Base-by-base conservation (phyloP, 92 coral and sea anemone species). In the Diadumene lineata region DNA sequence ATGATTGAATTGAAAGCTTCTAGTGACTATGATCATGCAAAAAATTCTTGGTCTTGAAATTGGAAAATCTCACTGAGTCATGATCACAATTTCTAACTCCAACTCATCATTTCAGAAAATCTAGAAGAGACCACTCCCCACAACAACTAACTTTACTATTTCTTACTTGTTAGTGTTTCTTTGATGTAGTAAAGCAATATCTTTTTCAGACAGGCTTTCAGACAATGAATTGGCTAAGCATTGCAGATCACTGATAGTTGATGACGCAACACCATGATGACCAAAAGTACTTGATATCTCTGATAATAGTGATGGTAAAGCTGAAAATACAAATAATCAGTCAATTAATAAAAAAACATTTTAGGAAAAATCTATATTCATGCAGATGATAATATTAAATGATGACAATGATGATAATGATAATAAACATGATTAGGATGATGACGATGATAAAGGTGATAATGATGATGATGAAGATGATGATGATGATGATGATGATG, bases 81-180 rank as follows among this genome's bases (percentile, higher is more conserved):
- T n/a, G n/a, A n/a, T n/a, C n/a, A n/a, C n/a, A n/a, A n/a, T n/a
- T n/a, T n/a, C n/a, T n/a, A n/a, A n/a, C n/a, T n/a, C n/a, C n/a
- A n/a, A n/a, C n/a, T n/a, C n/a, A n/a, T n/a, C n/a, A n/a, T n/a
- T n/a, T n/a, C n/a, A n/a, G n/a, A n/a, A n/a, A 31, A 60, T 30
- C 8, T 2, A 51, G 22, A 18, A 11, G 11, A 48, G 19, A 48
- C 56, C 56, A 48, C 56, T 48, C n/a, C n/a, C n/a, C n/a, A n/a
- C n/a, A n/a, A n/a, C n/a, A n/a, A n/a, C n/a, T n/a, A 38, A 4
- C 48, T 4, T 38, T 38, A 38, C 13, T 38, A 38, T 38, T 38
- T 38, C 67, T 72, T 68, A 93, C 98, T 87, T 92, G 86, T 94
- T 94, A n/a, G 98, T 89, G 73, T 85, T 94, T 74, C 84, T 86